These are phyloP conservation scores for Rhinolophus ferrumequinum DNA, from an alignment of 2,113 vertebrate species.

Conservation along the genomic window DNA sequence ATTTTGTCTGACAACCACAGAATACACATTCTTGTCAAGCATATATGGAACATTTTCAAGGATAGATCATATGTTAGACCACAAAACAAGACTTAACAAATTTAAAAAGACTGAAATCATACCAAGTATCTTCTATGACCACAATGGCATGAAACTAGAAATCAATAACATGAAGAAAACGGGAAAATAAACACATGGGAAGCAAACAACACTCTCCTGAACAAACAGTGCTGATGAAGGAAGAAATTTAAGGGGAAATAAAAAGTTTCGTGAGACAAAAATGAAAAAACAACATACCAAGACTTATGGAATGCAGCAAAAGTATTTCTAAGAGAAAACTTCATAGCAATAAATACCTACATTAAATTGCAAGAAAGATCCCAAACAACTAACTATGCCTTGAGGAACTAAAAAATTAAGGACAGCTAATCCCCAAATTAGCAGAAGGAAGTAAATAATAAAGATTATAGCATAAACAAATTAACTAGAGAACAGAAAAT, in stretches of 20 bases:
- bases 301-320: background rate
- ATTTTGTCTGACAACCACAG: background rate
- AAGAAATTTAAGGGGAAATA: background rate
- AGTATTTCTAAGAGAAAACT: background rate
- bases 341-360: background rate
- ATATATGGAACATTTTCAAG: background rate
- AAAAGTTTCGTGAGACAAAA: background rate
- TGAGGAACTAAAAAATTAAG: no score
- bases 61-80: background rate
- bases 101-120: background rate
- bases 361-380: background rate
- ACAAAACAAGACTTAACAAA: background rate
- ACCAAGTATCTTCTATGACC: background rate
- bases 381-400: background rate
- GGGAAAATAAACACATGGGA: background rate
- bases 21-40: background rate
- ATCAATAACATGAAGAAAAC: background rate
- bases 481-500: no score
- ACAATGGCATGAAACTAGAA: background rate
- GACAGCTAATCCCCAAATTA: no score
- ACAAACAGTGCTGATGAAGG: background rate
- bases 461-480: no score
- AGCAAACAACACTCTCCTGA: background rate
- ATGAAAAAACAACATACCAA: background rate
- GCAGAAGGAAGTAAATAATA: no score